Percentiles rank a stretch among this genome's conserved stretches.
Conservation (phyloP, 2,888 invertebrate genomes). For the Drosophila infuscata region DNA sequence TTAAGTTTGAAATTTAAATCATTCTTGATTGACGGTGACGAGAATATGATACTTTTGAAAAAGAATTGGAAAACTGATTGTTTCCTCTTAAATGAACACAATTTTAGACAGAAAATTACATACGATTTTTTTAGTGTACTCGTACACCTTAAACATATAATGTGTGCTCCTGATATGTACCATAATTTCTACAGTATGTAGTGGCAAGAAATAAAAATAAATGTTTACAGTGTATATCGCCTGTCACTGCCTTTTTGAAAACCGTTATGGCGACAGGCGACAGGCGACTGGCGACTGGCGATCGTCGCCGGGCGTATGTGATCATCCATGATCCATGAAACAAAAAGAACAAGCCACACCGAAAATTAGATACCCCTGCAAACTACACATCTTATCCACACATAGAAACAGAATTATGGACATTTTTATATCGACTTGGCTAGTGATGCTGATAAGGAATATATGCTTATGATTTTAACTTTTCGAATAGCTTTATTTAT, state of each 20-base stretch:
- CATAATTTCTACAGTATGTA: not conserved
- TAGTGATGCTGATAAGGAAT: not conserved
- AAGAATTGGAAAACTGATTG: not conserved
- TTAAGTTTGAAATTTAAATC: not conserved
- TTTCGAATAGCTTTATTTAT: not conserved
- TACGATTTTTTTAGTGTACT: not conserved
- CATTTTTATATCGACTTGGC: not conserved
- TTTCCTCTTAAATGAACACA: not conserved
- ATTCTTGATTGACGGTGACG: not conserved
- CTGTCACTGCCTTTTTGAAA: not conserved
- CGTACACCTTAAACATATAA: not conserved
- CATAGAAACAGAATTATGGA: not conserved
- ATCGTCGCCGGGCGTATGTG: not conserved
- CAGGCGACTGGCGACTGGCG: no score
- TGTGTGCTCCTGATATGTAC: not conserved
- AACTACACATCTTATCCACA: not conserved
- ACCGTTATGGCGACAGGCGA: not conserved
- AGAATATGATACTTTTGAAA: not conserved
- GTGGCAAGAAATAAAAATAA: not conserved
- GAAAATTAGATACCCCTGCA: not conserved
- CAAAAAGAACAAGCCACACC: not conserved
- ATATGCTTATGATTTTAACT: not conserved
- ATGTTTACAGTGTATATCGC: not conserved
- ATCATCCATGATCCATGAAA: not conserved
- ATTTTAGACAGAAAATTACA: not conserved